A percentile compares a stretch with the other conserved stretches of the same genome.
These are phyloP conservation scores for Lithosia quadra DNA, from an alignment of 2,888 invertebrate species.

Conservation along the genomic window DNA sequence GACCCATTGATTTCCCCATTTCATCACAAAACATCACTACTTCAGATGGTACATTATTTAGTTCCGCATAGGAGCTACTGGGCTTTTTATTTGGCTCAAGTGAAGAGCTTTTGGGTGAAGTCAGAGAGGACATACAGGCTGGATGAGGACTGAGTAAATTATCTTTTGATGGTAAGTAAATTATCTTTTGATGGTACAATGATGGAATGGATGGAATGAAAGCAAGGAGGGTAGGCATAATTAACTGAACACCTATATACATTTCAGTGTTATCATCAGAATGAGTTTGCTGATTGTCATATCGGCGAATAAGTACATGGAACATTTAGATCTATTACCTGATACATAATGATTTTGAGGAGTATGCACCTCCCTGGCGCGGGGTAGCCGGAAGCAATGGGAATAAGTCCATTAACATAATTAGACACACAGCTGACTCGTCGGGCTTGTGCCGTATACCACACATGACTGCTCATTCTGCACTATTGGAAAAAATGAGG, in stretches of 20 bases:
- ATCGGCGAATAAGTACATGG: conserved; percentile 22
- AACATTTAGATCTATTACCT: conserved; percentile 43
- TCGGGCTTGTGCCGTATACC: conserved; percentile 20
- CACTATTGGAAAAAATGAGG: conserved; percentile 5
- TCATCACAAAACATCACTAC: too few relatives aligned
- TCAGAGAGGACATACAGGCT: too few relatives aligned
- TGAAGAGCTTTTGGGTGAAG: too few relatives aligned
- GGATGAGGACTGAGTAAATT: too few relatives aligned
- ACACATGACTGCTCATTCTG: conserved; percentile 26
- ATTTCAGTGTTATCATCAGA: not conserved
- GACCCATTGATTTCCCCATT: too few relatives aligned
- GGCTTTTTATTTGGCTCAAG: too few relatives aligned
- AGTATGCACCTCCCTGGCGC: conserved; percentile 16
- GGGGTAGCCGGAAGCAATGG: conserved; percentile 58
- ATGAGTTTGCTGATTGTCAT: conserved; percentile 21
- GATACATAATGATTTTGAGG: conserved; percentile 43
- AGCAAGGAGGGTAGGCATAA: not conserved
- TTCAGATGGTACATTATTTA: too few relatives aligned
- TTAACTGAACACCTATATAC: not conserved
- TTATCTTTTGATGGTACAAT: too few relatives aligned
- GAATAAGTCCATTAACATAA: conserved; percentile 72
- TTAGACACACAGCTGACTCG: conserved; percentile 47
- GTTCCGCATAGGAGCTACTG: too few relatives aligned
- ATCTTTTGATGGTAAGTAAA: too few relatives aligned
- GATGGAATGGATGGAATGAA: too few relatives aligned